Base-by-base conservation (phyloP, 2,113 vertebrate species). In the Microcebus murinus region DNA sequence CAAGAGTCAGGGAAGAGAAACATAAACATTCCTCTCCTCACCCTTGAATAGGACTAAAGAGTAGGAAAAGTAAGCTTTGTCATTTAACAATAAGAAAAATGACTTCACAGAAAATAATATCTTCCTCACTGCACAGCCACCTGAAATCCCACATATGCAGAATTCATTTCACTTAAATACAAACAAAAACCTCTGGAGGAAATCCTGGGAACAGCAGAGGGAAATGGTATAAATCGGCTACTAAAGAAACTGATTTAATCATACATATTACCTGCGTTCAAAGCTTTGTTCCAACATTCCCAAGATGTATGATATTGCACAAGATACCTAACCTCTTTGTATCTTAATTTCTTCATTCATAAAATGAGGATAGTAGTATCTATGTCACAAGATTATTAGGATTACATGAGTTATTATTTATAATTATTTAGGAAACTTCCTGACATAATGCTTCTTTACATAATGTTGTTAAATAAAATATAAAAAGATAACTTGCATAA, bases 151-250 rank as follows among this genome's bases (percentile, higher is more conserved):
- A 83, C 31, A 73, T 70, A 0, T 61, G 21, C 45, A 89, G n/a
- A 97, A 94, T 89, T 52, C 29, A 84, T 76, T 67, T 91, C 73
- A 15, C 31, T 65, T 89, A 92, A 77, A 45, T 52, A n/a, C n/a
- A 57, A 94, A 93, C 3, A 90, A 61, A 94, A 94, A 80, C 73
- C 45, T 73, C 29, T 59, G 73, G 4, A 86, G 73, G 59, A 87
- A 73, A 76, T 79, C 52, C 39, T 31, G 18, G 52, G 23, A 68
- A 25, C 34, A 67, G 20, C 34, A 0, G 31, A 93, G 11, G 29
- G 13, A 85, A 93, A 93, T 52, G 4, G 42, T 63, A 27, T 89
- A 81, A 45, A 39, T 3, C 45, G 42, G 73, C 36, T 29, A 85
- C 76, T 63, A 88, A 65, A 50, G 31, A 86, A 82, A 85, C n/a